phyloP scores from a whole-genome alignment of 1,140 invertebrate species.

The Aplysia californica region DNA sequence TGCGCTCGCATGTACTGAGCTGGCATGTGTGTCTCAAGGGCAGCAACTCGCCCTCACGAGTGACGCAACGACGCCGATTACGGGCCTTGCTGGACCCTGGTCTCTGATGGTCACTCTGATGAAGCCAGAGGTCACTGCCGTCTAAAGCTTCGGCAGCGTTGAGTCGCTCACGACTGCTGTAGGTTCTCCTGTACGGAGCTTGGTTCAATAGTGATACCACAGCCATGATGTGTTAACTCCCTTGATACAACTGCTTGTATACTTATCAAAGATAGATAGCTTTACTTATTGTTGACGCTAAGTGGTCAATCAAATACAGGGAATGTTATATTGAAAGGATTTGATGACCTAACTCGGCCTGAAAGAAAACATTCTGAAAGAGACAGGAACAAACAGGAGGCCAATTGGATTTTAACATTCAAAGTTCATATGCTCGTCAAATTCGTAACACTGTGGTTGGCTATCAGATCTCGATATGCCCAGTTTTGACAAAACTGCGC shows the following conservation, averaged over 20 bases:
- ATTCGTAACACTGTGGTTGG: no score
- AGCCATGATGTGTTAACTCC: slow-evolving; percentile 43
- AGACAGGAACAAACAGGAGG: background rate
- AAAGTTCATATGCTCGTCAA: no score
- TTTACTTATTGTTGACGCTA: no score
- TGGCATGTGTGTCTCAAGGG: slow-evolving; percentile 49
- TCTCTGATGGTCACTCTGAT: slow-evolving; percentile 30
- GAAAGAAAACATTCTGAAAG: slow-evolving; percentile 9
- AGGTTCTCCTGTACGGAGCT: slow-evolving; percentile 53
- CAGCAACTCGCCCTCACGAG: slow-evolving; percentile 32
- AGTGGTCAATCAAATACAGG: background rate
- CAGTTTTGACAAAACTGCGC: no score
- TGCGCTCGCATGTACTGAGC: slow-evolving; percentile 66
- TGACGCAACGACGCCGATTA: slow-evolving; percentile 30
- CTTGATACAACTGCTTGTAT: slow-evolving; percentile 10
- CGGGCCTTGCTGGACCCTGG: slow-evolving; percentile 24
- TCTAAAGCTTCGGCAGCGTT: slow-evolving; percentile 42
- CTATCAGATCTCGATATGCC: no score
- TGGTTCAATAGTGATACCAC: slow-evolving; percentile 58
- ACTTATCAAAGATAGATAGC: no score
- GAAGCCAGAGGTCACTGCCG: slow-evolving; percentile 51
- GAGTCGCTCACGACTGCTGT: slow-evolving; percentile 50
- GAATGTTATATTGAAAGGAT: background rate
- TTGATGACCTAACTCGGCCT: background rate
- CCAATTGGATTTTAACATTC: background rate